Conservation (phyloP, 1,140 invertebrate genomes). For the Saccostrea glomerata region DNA sequence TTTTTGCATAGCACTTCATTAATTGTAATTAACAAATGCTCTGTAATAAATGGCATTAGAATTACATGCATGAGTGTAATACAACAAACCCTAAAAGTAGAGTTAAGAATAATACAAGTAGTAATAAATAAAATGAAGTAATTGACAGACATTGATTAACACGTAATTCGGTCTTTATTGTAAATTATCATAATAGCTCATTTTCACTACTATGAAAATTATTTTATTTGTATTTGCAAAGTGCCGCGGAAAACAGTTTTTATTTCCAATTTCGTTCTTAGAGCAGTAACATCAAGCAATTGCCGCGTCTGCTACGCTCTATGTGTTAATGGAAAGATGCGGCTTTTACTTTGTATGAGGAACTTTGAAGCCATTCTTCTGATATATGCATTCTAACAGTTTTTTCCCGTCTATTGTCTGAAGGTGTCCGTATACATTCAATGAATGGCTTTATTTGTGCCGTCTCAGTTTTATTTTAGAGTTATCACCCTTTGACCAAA, state of each 20-base stretch:
- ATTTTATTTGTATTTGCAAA: constrained; percentile 21
- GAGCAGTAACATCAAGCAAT: constrained; percentile 8
- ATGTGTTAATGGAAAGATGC: constrained; percentile 22
- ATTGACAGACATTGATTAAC: constrained; percentile 1
- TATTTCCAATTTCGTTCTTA: not conserved
- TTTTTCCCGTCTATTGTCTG: not conserved
- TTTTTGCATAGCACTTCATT: not conserved
- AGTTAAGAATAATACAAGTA: not conserved
- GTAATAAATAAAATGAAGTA: not conserved
- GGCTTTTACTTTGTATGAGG: not conserved
- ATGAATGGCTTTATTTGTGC: not conserved
- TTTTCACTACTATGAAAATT: constrained; percentile 18
- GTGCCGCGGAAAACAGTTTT: constrained; percentile 1
- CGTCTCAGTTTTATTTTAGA: not conserved
- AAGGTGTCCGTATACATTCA: not conserved
- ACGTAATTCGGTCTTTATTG: not conserved
- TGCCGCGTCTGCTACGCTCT: not conserved
- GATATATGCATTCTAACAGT: constrained; percentile 6
- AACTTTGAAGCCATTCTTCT: constrained; percentile 23
- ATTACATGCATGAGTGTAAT: not conserved
- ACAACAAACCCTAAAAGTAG: not conserved
- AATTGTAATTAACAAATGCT: not conserved
- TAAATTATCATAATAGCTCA: constrained; percentile 11
- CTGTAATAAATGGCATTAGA: not conserved
- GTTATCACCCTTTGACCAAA: constrained; percentile 29